phyloP scores from a whole-genome alignment of 2,113 vertebrate genomes.

The Pedionomus torquatus region DNA sequence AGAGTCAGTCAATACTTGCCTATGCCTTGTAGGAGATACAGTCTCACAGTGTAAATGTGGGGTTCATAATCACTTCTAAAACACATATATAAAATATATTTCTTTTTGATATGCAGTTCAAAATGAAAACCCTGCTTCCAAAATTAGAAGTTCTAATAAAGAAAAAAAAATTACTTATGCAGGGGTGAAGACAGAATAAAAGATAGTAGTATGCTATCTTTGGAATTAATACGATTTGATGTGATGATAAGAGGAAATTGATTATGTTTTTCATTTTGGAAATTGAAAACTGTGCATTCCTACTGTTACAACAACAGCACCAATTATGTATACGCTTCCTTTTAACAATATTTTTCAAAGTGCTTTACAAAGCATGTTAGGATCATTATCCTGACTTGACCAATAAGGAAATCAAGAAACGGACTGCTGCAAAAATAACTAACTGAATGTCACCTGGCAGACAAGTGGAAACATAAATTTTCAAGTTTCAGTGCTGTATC shows the following conservation, averaged over 20 bases:
- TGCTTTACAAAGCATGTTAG: not conserved
- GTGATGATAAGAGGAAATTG: not conserved
- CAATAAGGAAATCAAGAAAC: slow-evolving; percentile 17
- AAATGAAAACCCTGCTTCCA: not conserved
- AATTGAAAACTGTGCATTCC: not conserved
- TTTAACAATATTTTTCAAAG: slow-evolving; percentile 21
- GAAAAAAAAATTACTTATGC: not conserved
- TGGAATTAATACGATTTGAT: not conserved
- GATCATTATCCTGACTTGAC: not conserved
- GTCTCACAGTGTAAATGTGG: not conserved
- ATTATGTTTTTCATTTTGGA: slow-evolving; percentile 25
- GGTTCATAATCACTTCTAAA: not conserved
- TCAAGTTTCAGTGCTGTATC: not conserved
- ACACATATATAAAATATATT: not conserved
- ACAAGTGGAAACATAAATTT: not conserved
- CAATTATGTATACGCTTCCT: not conserved
- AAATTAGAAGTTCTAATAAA: slow-evolving; percentile 4
- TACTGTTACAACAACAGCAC: not conserved
- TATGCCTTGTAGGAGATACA: not conserved
- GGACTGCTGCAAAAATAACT: not conserved
- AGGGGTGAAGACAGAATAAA: not conserved
- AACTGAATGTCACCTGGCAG: not conserved
- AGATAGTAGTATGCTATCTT: not conserved
- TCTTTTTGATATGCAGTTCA: slow-evolving; percentile 14
- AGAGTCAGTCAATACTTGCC: not conserved